A percentile compares a stretch with the other conserved stretches of the same genome.
Conservation (phyloP, 2,113 vertebrate genomes). For the Lagopus muta region DNA sequence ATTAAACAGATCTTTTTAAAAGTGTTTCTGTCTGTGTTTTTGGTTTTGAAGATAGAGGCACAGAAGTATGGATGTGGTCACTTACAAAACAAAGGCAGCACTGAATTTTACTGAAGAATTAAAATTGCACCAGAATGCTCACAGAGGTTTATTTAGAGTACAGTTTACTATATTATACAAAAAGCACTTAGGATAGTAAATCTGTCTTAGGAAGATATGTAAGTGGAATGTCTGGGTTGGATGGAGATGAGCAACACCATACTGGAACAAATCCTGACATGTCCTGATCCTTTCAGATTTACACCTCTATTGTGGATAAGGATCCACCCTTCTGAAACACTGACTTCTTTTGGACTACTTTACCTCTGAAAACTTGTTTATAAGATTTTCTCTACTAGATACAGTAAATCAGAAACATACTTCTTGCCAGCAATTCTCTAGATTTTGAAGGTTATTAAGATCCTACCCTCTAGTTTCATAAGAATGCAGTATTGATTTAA, state of each 20-base stretch:
- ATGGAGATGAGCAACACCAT: neutral
- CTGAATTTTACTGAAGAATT: neutral
- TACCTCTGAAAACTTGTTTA: neutral
- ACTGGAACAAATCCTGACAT: neutral
- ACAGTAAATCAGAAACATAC: neutral
- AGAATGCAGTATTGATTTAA: neutral
- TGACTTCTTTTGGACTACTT: neutral
- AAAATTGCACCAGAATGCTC: neutral
- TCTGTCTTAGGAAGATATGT: neutral
- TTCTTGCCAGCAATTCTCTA: neutral
- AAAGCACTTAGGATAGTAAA: neutral
- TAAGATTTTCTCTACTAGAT: neutral
- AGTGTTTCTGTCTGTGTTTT: neutral
- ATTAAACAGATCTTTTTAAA: rapidly evolving
- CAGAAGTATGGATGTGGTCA: neutral
- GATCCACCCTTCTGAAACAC: neutral
- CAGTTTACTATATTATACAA: neutral
- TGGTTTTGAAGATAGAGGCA: neutral
- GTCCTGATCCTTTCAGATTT: neutral
- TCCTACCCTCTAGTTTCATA: neutral
- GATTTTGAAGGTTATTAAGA: neutral
- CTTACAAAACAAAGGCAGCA: neutral
- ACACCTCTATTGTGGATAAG: neutral
- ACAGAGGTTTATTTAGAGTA: neutral
- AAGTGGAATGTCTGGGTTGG: neutral